Evolutionary conservation across 2,888 invertebrate species (phyloP), one percentile per base, ranked within the genome.

Genomic region (Hypercompe scribonia): DNA sequence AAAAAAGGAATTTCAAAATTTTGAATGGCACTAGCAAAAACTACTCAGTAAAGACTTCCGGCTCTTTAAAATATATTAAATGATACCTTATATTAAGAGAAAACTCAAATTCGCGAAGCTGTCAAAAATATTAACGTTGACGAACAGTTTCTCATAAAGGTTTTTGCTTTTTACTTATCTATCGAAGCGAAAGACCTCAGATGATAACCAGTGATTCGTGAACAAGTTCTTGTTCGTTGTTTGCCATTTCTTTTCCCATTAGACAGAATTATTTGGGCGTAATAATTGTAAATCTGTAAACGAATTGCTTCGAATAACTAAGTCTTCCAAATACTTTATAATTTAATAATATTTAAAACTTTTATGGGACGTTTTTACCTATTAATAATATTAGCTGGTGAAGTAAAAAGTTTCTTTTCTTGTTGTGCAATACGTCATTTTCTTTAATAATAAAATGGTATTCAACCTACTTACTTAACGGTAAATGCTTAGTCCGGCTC

Each of bases 381-480:
- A 79, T 80, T 73, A 74, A 72, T 79, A 75, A 80, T 73, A 72
- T 73, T 71, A 73, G 64, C 70, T 79, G 79, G 78, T 73, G 71
- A 79, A 83, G 76, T 86, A 82, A 87, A 85, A 87, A 84, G 84
- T 80, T 87, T 87, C 82, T 84, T 84, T 81, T 86, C 86, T 86
- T 83, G 73, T 81, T 75, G 76, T 69, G 70, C 79, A 69, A 83
- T 82, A 84, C 74, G 76, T 81, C 71, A 78, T 78, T 79, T 77
- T 75, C 81, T 78, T 81, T 78, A 76, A 77, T 81, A 74, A 66
- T 76, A 73, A 80, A 81, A 83, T 76, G 74, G 42, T 72, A 65
- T 46, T 68, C 54, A 34, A 74, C 64, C 15, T 70, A 70, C 33
- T 50, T 54, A 31, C 50, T 15, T 36, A 54, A 68, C 54, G 61